Conservation (phyloP, 2,888 invertebrate species). For the Girardia tigrina region DNA sequence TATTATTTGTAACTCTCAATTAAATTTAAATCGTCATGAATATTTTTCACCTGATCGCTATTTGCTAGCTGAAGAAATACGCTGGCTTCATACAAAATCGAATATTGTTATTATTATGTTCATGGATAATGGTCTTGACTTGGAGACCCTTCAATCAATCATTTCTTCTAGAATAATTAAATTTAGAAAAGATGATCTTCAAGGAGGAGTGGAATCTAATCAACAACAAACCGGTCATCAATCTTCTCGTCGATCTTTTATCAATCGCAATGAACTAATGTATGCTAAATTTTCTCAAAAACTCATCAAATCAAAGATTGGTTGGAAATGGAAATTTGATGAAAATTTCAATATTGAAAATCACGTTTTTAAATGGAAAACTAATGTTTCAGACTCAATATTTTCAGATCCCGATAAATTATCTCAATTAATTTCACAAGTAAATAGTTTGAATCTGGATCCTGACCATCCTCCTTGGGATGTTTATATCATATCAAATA, state of each 20-base stretch:
- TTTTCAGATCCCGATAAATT: constrained; percentile 43
- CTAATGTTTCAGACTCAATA: constrained; percentile 45
- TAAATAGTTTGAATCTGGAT: constrained; percentile 50
- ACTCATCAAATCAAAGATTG: constrained; percentile 48
- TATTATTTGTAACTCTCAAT: background rate
- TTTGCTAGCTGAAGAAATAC: constrained; percentile 47
- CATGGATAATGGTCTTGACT: constrained; percentile 51
- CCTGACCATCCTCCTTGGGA: constrained; percentile 54
- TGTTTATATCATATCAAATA: constrained; percentile 52
- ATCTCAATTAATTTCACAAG: constrained; percentile 51
- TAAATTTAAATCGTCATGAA: background rate
- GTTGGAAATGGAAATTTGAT: constrained; percentile 53
- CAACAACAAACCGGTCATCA: constrained; percentile 2
- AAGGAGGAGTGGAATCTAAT: background rate
- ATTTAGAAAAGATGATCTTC: constrained; percentile 6
- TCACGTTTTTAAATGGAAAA: constrained; percentile 50
- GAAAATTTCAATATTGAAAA: constrained; percentile 52
- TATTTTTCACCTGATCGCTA: constrained; percentile 13
- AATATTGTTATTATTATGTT: constrained; percentile 46
- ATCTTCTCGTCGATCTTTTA: background rate
- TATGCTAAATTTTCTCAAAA: constrained; percentile 48
- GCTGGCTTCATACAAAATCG: constrained; percentile 50
- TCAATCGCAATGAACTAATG: background rate
- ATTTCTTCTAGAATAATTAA: constrained; percentile 8
- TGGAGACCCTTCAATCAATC: constrained; percentile 47